Evolutionary conservation across 2,888 invertebrate species (phyloP).

Genomic region (Gymnosoma rotundatum): DNA sequence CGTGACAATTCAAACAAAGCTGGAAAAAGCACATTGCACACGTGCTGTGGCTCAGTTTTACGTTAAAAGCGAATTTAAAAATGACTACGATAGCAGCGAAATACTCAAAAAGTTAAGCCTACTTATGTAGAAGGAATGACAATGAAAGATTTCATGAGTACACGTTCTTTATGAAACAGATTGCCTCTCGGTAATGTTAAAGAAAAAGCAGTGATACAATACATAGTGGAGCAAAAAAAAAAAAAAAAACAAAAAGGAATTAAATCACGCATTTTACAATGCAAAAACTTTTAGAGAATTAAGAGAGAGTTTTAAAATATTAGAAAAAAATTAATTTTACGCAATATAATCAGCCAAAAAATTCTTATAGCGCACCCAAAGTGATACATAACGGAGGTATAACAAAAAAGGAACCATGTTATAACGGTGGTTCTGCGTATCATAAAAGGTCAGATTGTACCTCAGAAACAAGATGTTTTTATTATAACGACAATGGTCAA

Average conservation of each 20-base stretch:
- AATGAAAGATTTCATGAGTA: slow-evolving; percentile 4
- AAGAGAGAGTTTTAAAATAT: no score
- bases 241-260: slow-evolving; percentile 16
- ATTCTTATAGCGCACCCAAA: no score
- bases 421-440: no score
- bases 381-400: no score
- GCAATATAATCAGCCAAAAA: no score
- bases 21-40: no score
- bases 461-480: not conserved
- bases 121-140: not conserved
- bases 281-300: not conserved
- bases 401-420: no score
- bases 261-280: not conserved
- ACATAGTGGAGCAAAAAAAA: slow-evolving; percentile 12
- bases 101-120: slow-evolving; percentile 6
- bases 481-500: not conserved
- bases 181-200: not conserved
- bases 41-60: no score
- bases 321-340: no score
- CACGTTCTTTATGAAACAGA: not conserved
- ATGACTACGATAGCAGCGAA: slow-evolving; percentile 3
- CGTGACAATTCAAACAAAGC: no score
- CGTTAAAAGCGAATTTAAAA: not conserved
- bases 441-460: not conserved
- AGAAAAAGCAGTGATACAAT: slow-evolving; percentile 6